A percentile compares a stretch with the other conserved stretches of the same genome.
Evolutionary conservation across 92 coral and sea anemone genomes (phyloP).

Genomic region (Epizoanthus stellaris): DNA sequence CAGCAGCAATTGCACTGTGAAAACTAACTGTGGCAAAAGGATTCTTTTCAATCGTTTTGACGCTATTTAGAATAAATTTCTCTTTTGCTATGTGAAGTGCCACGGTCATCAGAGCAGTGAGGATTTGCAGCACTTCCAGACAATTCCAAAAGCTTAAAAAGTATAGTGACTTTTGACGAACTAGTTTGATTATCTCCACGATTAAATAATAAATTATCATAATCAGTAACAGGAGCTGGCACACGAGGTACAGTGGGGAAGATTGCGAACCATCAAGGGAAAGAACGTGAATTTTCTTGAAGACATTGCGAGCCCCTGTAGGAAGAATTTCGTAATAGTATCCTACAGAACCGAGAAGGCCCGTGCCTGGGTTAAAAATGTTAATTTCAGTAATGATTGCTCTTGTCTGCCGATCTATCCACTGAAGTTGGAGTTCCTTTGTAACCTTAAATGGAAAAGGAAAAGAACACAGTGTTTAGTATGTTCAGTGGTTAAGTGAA

Average conservation of each 20-base stretch:
- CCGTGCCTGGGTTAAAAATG: conserved; percentile 35
- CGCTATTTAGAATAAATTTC: not conserved
- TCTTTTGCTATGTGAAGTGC: conserved; percentile 33
- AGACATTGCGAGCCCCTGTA: not conserved
- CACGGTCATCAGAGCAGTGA: conserved; percentile 10
- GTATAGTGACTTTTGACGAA: conserved; percentile 12
- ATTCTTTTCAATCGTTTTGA: not conserved
- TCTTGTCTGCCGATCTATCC: conserved; percentile 31
- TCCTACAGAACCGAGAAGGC: not conserved
- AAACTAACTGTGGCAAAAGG: conserved; percentile 32
- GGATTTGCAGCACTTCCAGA: conserved; percentile 25
- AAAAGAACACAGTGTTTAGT: not conserved
- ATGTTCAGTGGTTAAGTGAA: no score
- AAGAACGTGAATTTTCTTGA: conserved; percentile 14
- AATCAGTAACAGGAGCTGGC: conserved; percentile 19
- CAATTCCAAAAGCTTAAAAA: conserved; percentile 29
- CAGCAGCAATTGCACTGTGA: not conserved
- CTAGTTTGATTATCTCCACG: conserved; percentile 21
- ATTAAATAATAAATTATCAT: conserved; percentile 30
- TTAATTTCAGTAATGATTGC: conserved; percentile 16
- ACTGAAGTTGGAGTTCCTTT: conserved; percentile 16
- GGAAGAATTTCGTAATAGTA: conserved; percentile 21
- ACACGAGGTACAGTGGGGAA: conserved; percentile 6
- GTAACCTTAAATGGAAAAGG: conserved; percentile 2
- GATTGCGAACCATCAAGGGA: conserved; percentile 17